Conservation (phyloP, 2,113 vertebrate species). For the Parus major region DNA sequence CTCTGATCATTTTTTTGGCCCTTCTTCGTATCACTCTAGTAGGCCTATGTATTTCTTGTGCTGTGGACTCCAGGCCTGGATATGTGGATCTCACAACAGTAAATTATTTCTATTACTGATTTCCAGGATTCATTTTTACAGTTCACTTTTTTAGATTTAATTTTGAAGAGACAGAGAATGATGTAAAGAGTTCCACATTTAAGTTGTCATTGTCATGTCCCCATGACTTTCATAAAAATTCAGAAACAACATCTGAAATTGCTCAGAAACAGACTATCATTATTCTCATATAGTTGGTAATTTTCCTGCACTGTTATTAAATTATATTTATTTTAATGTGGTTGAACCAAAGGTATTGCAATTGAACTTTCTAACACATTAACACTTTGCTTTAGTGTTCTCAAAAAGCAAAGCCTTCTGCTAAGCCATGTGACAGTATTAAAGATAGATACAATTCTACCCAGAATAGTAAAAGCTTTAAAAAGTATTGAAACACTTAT, state of each 20-base stretch:
- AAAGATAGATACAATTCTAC: background rate
- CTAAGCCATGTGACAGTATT: background rate
- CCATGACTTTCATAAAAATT: background rate
- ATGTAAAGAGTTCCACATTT: background rate
- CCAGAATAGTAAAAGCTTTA: background rate
- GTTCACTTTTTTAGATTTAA: background rate
- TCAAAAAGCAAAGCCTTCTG: background rate
- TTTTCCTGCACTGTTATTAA: background rate
- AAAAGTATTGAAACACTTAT: background rate
- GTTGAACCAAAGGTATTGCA: background rate
- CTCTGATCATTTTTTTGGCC: accelerated
- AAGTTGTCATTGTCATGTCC: background rate
- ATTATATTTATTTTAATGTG: background rate
- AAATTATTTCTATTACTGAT: background rate
- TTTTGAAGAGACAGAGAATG: background rate
- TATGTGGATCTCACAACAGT: background rate
- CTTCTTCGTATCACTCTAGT: background rate
- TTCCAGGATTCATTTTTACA: background rate
- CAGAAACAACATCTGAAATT: background rate
- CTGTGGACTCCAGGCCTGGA: background rate
- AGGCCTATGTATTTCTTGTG: background rate
- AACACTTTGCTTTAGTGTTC: background rate
- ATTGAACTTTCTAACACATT: background rate
- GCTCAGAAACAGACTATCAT: background rate
- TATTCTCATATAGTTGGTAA: background rate